These are phyloP conservation scores for Cyphomyrus plagiostoma DNA, from an alignment of 2,113 vertebrate genomes.

Conservation along the genomic window DNA sequence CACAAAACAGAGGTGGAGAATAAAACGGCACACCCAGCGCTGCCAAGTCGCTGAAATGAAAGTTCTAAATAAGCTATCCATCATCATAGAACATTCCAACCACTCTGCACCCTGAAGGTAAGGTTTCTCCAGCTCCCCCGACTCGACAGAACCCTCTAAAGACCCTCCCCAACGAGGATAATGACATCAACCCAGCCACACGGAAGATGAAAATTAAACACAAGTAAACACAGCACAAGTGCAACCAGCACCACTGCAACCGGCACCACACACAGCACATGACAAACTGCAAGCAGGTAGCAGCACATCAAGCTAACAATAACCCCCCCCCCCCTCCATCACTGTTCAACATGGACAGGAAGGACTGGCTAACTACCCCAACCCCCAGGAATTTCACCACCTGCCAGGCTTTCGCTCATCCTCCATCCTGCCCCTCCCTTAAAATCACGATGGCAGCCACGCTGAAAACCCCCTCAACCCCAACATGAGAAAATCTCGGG, in stretches of 20 bases:
- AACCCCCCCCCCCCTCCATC: neutral
- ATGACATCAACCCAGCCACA: neutral
- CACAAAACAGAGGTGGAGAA: neutral
- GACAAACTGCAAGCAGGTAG: conserved; percentile 26
- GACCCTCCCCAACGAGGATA: neutral
- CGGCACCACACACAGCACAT: conserved; percentile 29
- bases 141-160: neutral
- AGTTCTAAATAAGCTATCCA: neutral
- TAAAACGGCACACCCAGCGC: neutral
- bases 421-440: conserved; percentile 19
- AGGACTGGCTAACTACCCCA: neutral
- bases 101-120: neutral
- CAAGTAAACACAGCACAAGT: neutral
- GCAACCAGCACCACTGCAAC: conserved; percentile 34
- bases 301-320: neutral
- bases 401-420: conserved; percentile 16
- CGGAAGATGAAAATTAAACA: neutral
- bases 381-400: conserved; percentile 12
- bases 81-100: neutral
- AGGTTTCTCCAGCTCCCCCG: neutral
- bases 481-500: neutral
- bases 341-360: neutral
- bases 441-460: neutral
- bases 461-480: neutral
- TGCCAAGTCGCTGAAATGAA: neutral